A percentile compares a stretch with the other conserved stretches of the same genome.
Conservation (phyloP, 2,113 vertebrate species). For the Brevimyrus niger region DNA sequence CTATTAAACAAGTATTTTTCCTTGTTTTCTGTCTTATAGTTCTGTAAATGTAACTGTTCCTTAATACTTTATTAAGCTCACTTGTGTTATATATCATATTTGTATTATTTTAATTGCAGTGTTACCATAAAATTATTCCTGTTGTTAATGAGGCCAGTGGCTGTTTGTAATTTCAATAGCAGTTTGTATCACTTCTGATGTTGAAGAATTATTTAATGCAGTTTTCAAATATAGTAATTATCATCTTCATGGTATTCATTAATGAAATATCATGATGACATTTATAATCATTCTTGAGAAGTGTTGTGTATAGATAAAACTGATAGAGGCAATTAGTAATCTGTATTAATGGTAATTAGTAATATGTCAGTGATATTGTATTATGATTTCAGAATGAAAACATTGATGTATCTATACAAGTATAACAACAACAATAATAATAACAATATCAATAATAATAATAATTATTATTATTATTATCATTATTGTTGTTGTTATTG, state of each 20-base stretch:
- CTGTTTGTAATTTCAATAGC: not conserved
- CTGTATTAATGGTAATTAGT: not conserved
- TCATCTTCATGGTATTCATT: not conserved
- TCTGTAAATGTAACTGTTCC: not conserved
- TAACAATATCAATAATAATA: too few relatives aligned
- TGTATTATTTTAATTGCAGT: not conserved
- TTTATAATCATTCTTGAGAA: not conserved
- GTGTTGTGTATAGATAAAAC: not conserved
- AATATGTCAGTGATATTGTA: not conserved
- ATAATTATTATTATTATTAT: not conserved
- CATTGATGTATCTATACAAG: not conserved
- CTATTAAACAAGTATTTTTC: not conserved
- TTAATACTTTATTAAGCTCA: not conserved
- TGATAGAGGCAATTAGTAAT: not conserved
- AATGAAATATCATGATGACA: not conserved
- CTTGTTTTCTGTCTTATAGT: not conserved
- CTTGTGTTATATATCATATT: not conserved
- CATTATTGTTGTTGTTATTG: not conserved
- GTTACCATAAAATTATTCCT: not conserved
- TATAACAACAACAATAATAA: too few relatives aligned
- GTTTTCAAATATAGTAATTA: not conserved
- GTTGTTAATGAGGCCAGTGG: not conserved
- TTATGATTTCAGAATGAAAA: not conserved
- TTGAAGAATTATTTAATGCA: not conserved
- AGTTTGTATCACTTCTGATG: not conserved